Conservation (phyloP, 1,140 invertebrate genomes). For the Phortica variegata region DNA sequence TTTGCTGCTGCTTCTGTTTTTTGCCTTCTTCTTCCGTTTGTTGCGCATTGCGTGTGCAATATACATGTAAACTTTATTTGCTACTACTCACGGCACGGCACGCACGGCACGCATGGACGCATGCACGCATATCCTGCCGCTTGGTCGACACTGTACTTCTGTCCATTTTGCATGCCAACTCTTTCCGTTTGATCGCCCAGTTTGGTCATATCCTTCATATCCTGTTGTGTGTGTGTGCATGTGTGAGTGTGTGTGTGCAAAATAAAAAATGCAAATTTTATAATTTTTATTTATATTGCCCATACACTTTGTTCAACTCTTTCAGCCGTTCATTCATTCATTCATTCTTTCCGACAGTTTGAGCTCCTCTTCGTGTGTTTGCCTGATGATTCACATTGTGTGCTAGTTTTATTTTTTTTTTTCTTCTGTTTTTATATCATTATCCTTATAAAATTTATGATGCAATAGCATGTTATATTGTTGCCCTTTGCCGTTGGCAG, state of each 20-base stretch:
- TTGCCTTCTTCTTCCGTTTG: neutral
- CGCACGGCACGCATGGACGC: slow-evolving; percentile 17
- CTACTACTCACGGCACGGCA: slow-evolving; percentile 27
- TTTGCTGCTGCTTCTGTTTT: slow-evolving; percentile 1
- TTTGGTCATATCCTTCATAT: slow-evolving; percentile 32
- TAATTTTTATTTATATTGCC: slow-evolving; percentile 47
- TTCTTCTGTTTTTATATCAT: slow-evolving; percentile 11
- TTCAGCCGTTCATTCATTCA: neutral
- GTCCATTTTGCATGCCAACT: too few species aligned
- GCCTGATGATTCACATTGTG: slow-evolving; percentile 34
- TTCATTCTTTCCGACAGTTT: neutral
- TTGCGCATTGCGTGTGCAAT: slow-evolving; percentile 22
- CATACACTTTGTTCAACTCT: slow-evolving; percentile 12
- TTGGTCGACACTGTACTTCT: too few species aligned
- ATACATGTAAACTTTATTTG: slow-evolving; percentile 24
- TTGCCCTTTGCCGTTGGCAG: too few species aligned
- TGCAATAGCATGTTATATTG: slow-evolving; percentile 33
- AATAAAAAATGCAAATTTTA: slow-evolving; percentile 48
- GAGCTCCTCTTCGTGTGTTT: neutral
- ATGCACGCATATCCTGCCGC: too few species aligned
- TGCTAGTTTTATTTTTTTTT: neutral
- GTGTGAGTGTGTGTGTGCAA: slow-evolving; percentile 12
- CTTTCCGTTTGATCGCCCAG: too few species aligned
- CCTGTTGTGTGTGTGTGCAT: slow-evolving; percentile 22
- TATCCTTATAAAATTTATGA: slow-evolving; percentile 44